A percentile compares a stretch with the other conserved stretches of the same genome.
Conservation (phyloP, 2,797 vertebrate genomes). For the Sebastes cheni region DNA sequence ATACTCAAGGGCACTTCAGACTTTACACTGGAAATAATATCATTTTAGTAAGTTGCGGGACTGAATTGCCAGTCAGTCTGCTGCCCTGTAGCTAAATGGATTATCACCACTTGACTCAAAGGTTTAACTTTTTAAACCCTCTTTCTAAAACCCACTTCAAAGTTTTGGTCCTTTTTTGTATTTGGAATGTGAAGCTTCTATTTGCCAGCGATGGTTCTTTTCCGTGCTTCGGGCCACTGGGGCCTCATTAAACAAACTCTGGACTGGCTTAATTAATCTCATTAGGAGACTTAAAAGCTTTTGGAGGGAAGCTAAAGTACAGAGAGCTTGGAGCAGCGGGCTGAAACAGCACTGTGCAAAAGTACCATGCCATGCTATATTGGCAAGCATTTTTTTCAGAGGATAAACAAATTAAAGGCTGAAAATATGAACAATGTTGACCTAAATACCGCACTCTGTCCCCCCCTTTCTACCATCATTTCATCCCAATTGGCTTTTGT, state of each 20-base stretch:
- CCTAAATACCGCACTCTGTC: conserved; percentile 51
- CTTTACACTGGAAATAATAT: background rate
- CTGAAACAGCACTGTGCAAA: conserved; percentile 22
- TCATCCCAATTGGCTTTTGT: conserved; percentile 35
- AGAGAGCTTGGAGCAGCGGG: conserved; percentile 35
- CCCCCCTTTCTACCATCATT: background rate
- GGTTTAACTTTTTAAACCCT: conserved; percentile 40
- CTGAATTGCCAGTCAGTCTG: background rate
- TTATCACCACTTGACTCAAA: conserved; percentile 33
- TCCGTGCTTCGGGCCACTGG: conserved; percentile 58
- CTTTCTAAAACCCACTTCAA: conserved; percentile 18
- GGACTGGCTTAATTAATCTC: conserved; percentile 77
- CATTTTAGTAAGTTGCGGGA: background rate
- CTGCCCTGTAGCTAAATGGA: conserved; percentile 29
- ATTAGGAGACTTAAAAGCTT: conserved; percentile 74
- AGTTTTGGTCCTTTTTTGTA: conserved; percentile 23
- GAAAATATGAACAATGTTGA: conserved; percentile 62
- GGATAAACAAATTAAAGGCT: conserved; percentile 57
- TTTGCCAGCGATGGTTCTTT: conserved; percentile 41
- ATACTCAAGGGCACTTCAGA: background rate
- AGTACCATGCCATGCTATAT: conserved; percentile 25
- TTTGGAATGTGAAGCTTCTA: conserved; percentile 28
- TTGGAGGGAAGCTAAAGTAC: conserved; percentile 48
- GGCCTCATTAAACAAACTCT: conserved; percentile 75
- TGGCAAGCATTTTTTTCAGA: conserved; percentile 36